Evolutionary conservation across 92 coral and sea anemone species (phyloP).

Genomic region (Actinernus sp.): DNA sequence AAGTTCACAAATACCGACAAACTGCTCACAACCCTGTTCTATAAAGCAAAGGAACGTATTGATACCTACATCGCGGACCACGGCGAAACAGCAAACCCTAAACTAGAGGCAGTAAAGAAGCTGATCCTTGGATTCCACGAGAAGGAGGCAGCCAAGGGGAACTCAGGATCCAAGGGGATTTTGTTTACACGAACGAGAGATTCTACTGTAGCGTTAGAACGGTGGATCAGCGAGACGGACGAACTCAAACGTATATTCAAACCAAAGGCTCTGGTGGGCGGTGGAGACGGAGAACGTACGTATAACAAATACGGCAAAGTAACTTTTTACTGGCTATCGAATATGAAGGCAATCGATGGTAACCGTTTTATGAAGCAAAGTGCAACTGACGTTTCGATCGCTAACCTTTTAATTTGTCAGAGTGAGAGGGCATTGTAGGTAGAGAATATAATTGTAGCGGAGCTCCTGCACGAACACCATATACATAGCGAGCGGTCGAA

Average conservation of each 20-base stretch:
- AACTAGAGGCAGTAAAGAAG: constrained; percentile 34
- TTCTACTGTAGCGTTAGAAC: constrained; percentile 48
- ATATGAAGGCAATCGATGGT: no score
- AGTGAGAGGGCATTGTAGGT: no score
- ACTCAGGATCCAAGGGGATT: constrained; percentile 56
- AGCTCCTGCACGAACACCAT: no score
- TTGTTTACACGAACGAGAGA: constrained; percentile 68
- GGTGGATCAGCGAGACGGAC: constrained; percentile 61
- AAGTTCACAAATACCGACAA: constrained; percentile 20
- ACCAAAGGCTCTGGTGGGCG: constrained; percentile 69
- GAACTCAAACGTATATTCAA: constrained; percentile 27
- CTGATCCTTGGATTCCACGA: constrained; percentile 29
- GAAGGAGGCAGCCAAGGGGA: not conserved
- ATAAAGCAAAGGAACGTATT: constrained; percentile 20
- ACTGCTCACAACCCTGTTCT: constrained; percentile 7
- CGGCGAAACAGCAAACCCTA: constrained; percentile 47
- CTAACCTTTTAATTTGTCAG: no score
- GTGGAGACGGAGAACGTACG: constrained; percentile 60
- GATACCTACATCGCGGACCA: constrained; percentile 4
- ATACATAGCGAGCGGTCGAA: no score
- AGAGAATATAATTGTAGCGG: no score
- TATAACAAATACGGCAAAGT: no score
- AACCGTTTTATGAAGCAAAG: no score
- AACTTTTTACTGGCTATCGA: no score
- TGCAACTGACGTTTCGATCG: no score